These are phyloP conservation scores for Liasis olivaceus DNA, from an alignment of 2,797 vertebrate species.

Conservation along the genomic window DNA sequence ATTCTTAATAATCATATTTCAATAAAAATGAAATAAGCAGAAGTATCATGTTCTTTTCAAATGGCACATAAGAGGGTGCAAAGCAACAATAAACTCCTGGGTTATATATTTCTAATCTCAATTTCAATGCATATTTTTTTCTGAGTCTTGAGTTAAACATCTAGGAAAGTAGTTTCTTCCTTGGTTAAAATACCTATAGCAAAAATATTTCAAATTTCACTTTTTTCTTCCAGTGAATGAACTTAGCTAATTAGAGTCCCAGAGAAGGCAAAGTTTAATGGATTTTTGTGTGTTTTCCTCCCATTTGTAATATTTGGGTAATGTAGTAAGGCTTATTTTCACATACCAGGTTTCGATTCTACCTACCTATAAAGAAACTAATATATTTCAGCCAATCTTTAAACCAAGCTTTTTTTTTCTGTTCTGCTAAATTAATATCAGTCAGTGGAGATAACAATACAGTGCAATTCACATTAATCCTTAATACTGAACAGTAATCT, in stretches of 20 bases:
- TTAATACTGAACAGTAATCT: not conserved
- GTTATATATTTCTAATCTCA: conserved; percentile 64
- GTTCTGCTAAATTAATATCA: conserved; percentile 43
- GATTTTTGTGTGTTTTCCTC: not conserved
- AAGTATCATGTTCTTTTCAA: conserved; percentile 40
- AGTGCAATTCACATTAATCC: conserved; percentile 15
- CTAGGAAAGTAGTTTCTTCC: conserved; percentile 45
- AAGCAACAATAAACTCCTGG: conserved; percentile 39
- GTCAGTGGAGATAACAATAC: conserved; percentile 14
- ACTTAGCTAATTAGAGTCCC: conserved; percentile 38
- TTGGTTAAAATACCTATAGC: conserved; percentile 67
- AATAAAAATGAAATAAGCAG: conserved; percentile 54
- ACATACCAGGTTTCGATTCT: conserved; percentile 25
- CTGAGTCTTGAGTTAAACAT: conserved; percentile 57
- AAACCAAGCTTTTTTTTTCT: conserved; percentile 14
- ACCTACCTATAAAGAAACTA: conserved; percentile 51
- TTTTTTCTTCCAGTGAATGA: conserved; percentile 51
- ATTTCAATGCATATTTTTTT: conserved; percentile 77
- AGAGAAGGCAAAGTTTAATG: conserved; percentile 38
- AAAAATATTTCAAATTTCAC: conserved; percentile 65
- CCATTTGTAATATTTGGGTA: conserved; percentile 46
- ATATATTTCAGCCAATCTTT: conserved; percentile 5
- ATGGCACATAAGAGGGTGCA: conserved; percentile 33
- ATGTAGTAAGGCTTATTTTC: conserved; percentile 48
- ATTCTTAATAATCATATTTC: conserved; percentile 45